These are phyloP conservation scores for Lasioglossum zephyrum DNA, from an alignment of 2,888 invertebrate genomes.

Conservation along the genomic window DNA sequence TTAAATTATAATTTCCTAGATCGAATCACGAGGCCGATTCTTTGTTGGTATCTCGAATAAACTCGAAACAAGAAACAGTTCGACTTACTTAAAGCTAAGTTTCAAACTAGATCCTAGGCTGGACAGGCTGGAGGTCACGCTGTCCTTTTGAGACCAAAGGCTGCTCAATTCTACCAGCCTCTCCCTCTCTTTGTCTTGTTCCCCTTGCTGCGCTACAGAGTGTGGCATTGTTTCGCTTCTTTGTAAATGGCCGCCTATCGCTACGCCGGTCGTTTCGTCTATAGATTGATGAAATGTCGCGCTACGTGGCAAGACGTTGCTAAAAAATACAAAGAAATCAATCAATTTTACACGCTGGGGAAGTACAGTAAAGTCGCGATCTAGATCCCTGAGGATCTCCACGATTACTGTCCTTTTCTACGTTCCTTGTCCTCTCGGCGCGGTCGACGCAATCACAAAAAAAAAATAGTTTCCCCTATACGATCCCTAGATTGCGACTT, in stretches of 20 bases:
- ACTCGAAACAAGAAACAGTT: not conserved
- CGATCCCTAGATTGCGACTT: too few relatives aligned
- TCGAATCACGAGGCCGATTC: not conserved
- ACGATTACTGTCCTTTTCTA: too few relatives aligned
- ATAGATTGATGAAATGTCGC: constrained; percentile 84
- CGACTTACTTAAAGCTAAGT: constrained; percentile 92
- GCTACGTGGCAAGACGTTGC: constrained; percentile 81
- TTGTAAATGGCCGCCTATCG: constrained; percentile 79
- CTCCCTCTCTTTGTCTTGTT: constrained; percentile 82
- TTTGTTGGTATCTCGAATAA: not conserved
- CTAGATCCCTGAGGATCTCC: too few relatives aligned
- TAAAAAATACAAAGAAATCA: constrained; percentile 50
- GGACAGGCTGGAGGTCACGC: constrained; percentile 91
- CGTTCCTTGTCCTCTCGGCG: too few relatives aligned
- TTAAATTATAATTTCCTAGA: not conserved
- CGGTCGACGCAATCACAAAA: too few relatives aligned
- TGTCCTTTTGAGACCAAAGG: constrained; percentile 83
- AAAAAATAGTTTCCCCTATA: too few relatives aligned
- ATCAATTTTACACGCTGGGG: not conserved
- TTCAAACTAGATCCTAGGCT: constrained; percentile 93
- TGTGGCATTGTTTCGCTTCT: constrained; percentile 83
- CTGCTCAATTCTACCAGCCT: constrained; percentile 80
- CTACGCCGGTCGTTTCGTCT: constrained; percentile 75
- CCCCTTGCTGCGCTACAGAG: constrained; percentile 82
- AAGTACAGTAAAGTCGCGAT: too few relatives aligned